A percentile compares a stretch with the other conserved stretches of the same genome.
phyloP scores from a whole-genome alignment of 2,888 invertebrate genomes.

The Ceratothoa steindachneri region DNA sequence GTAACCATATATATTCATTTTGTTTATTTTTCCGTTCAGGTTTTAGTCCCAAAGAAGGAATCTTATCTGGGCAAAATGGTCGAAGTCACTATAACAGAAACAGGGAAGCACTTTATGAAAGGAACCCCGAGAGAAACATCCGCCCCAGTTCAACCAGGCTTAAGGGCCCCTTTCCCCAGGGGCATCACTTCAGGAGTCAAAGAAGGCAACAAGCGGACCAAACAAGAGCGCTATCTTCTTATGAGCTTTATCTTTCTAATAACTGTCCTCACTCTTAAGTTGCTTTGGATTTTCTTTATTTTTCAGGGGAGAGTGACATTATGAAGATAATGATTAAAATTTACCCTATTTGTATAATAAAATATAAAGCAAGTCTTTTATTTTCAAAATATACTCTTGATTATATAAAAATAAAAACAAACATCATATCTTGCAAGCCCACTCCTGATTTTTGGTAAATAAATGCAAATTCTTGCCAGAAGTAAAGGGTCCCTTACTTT shows the following conservation, averaged over 20 bases:
- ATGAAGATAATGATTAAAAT: too few species aligned
- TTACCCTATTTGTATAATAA: too few species aligned
- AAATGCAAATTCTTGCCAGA: too few species aligned
- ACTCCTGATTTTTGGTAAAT: too few species aligned
- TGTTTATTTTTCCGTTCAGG: slow-evolving; percentile 54
- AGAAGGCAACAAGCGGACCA: slow-evolving; percentile 8
- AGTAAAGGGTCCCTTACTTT: too few species aligned
- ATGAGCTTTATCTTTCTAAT: slow-evolving; percentile 40
- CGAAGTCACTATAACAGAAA: slow-evolving; percentile 64
- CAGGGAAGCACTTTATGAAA: slow-evolving; percentile 41
- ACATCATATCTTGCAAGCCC: too few species aligned
- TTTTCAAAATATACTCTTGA: too few species aligned
- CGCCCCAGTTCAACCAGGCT: slow-evolving; percentile 15
- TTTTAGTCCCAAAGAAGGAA: slow-evolving; percentile 73
- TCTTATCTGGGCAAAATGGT: slow-evolving; percentile 77
- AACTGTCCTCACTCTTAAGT: slow-evolving; percentile 35
- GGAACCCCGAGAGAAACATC: slow-evolving; percentile 26
- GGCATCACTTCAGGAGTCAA: neutral
- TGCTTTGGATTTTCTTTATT: slow-evolving; percentile 26
- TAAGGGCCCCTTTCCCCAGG: slow-evolving; percentile 17
- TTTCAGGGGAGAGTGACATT: too few species aligned
- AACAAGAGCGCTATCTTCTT: slow-evolving; percentile 35
- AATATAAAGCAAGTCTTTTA: too few species aligned
- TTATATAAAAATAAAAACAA: too few species aligned
- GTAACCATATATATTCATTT: too few species aligned